Base-by-base conservation (phyloP, 1,140 invertebrate genomes). In the Dreissena rostriformis region DNA sequence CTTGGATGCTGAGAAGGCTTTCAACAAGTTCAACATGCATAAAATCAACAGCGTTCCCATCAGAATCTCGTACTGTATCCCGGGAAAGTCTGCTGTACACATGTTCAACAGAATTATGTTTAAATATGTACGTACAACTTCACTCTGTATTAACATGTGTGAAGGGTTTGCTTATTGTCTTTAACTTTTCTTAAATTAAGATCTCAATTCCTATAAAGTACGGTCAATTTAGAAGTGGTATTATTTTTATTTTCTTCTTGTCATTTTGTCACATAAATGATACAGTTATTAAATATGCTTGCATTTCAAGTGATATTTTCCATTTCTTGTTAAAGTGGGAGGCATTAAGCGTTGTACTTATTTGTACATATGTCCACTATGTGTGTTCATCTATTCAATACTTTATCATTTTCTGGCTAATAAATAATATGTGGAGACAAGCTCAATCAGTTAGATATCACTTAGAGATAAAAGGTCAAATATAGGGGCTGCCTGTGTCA, bases 11-110 rank as follows among this genome's bases (percentile, higher is more conserved):
- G 95, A 95, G 87, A 90, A 88, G 66, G 94, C 95, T 1, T 94
- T 94, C 86, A 83, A 90, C 24, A 83, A 89, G 28, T 86, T 95
- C 15, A 92, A 95, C 72, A 92, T 93, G 28, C 90, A 91, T 73
- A 82, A 89, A 29, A 88, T 95, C 19, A 89, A 94, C 29, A 94
- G 93, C 11, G 91, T 93, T 49, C 88, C 91, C 51, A 94, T 95
- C 55, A 90, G 94, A 14, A 92, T 95, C 4, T 94, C 94, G n/a
- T 95, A 94, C 85, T 95, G 95, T 87, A 94, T 95, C 52, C 95
- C 95, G 14, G 95, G 95, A 49, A 94, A 95, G 15, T 90, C 94
- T 77, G 95, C 95, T 11, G 95, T 95, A 71, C 94, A 94, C 85
- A 93, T 95, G 53, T 95, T 95, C 88, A 94, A 95, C 86, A 94